These are phyloP conservation scores for Habropoda laboriosa DNA, from an alignment of 1,140 invertebrate genomes.

Conservation along the genomic window DNA sequence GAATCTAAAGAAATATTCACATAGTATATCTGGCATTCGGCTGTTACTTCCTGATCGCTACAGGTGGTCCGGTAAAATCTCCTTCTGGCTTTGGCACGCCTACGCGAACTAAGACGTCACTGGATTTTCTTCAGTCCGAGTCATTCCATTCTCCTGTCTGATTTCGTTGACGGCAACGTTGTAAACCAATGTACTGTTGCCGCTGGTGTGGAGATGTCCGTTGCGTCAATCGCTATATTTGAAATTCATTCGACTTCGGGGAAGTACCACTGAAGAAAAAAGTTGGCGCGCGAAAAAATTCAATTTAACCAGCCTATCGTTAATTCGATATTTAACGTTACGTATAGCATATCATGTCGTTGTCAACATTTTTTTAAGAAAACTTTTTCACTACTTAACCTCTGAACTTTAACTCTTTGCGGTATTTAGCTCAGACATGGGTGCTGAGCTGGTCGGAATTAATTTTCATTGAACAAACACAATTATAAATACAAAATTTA, in stretches of 20 bases:
- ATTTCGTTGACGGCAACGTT: background rate
- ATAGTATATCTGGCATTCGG: background rate
- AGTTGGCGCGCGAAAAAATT: background rate
- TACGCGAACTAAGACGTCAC: conserved; percentile 32
- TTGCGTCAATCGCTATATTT: conserved; percentile 61
- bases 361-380: no score
- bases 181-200: background rate
- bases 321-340: no score
- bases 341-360: no score
- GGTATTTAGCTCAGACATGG: no score
- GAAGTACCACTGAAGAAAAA: conserved; percentile 4
- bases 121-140: conserved; percentile 13
- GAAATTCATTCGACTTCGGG: conserved; percentile 11
- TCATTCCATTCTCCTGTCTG: background rate
- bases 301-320: no score
- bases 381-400: no score
- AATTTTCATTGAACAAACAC: no score
- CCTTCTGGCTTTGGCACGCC: background rate
- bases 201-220: background rate
- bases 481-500: no score
- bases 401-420: no score
- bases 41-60: conserved; percentile 29
- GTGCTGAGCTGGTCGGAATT: no score
- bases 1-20: background rate
- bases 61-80: conserved; percentile 35